Base-by-base conservation (phyloP, 2,888 invertebrate species). In the Nomada ferruginata region DNA sequence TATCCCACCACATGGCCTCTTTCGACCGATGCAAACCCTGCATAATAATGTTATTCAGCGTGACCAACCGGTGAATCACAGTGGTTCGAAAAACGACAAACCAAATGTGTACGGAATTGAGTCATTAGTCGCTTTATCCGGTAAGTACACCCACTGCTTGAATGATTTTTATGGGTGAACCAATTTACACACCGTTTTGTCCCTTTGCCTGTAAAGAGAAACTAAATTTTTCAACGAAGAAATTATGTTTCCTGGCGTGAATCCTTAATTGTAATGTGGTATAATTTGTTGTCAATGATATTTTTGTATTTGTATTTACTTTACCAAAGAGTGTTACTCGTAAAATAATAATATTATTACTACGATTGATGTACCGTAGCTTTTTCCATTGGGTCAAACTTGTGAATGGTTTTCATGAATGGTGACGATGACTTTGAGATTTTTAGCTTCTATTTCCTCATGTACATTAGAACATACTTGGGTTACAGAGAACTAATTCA, bases 41-140 rank as follows among this genome's bases (percentile, higher is more conserved):
- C 88, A 88, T 88, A 88, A 87, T 83, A 87, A 87, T 87, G 84
- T 88, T 82, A 86, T 80, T 82, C 82, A 71, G 76, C 84, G 78
- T 81, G 86, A 75, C 84, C 87, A 73, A 42, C 72, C 78, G 79
- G 79, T 87, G 88, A 88, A 86, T 87, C 87, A 87, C 70, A 74
- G 44, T 36, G 76, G 57, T 75, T 75, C 83, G 36, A 74, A 83
- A 82, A 63, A 26, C 66, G 65, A 71, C 55, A 63, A 79, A 79
- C 75, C 53, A 50, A 68, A 75, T 57, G 60, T 42, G 68, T 52
- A 55, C 55, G 71, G 68, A 75, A 83, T 83, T 83, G 83, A 83
- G 79, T 83, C 83, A 83, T 83, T 83, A 82, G 50, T 64, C 61
- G 44, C 44, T 60, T 70, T 52, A 60, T 61, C 57, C 69, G 50